Evolutionary conservation across 2,888 invertebrate genomes (phyloP), one percentile per base, ranked within the genome.

Genomic region (Lochmaea crataegi): DNA sequence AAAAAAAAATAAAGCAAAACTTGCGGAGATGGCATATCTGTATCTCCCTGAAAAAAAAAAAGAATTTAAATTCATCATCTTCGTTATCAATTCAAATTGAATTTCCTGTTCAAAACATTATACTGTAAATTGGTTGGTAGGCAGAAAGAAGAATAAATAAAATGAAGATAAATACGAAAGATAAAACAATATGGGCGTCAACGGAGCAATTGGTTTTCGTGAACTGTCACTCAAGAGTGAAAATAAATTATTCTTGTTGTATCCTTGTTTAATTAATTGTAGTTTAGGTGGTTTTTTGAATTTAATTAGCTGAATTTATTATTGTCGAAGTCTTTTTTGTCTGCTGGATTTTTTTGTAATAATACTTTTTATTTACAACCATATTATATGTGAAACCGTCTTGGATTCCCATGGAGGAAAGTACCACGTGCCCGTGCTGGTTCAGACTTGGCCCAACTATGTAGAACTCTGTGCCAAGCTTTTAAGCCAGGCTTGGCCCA

Each of bases 181-280:
- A 74, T 75, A 60, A 76, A 76, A 78, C 79, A 77, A 80, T 60
- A 80, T 80, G 78, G 78, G 80, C 78, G 78, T 79, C 76, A 78
- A 79, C 75, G 60, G 74, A 74, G 77, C 77, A 80, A 80, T 80
- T 79, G 78, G 71, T 60, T 67, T 78, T 79, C 77, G 78, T 79
- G 78, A 78, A 75, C 78, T 75, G 76, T 60, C 60, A 60, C 32
- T 60, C 60, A 32, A 32, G 77, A 69, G 78, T 78, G 78, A 72
- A 75, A 79, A 79, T 78, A 77, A 76, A 79, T 78, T 79, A 78
- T 26, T 60, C 60, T 9, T 14, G 38, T 22, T 60, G 18, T 56
- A 60, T 60, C 14, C 14, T 60, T 60, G n/a, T 57, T 57, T 26
- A 38, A 45, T 60, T 60, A 60, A 32, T 60, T 60, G 26, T 60